phyloP scores from a whole-genome alignment of 92 coral and sea anemone genomes.

The Hydrozoanthus gracilis region DNA sequence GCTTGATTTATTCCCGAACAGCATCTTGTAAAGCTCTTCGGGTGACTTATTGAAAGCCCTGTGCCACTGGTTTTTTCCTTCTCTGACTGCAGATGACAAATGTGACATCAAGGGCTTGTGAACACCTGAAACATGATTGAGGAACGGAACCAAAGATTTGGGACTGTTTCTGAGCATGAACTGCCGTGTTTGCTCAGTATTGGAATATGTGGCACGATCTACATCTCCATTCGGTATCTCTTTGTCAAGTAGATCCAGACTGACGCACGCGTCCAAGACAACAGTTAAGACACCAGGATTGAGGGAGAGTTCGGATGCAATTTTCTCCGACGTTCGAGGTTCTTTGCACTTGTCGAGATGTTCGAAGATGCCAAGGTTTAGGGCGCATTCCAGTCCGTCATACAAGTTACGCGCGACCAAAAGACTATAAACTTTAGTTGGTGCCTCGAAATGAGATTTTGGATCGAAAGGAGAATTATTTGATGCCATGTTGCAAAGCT shows the following conservation, averaged over 20 bases:
- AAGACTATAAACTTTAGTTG: not conserved
- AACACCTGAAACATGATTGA: not conserved
- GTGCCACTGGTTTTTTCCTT: slow-evolving; percentile 77
- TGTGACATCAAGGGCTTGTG: slow-evolving; percentile 53
- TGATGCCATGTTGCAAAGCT: slow-evolving; percentile 5
- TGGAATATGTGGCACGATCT: not conserved
- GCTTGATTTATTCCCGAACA: slow-evolving; percentile 34
- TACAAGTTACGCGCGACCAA: slow-evolving; percentile 8
- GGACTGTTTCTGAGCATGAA: not conserved
- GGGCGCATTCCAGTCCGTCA: not conserved
- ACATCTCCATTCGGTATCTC: slow-evolving; percentile 1
- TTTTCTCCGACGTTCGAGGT: not conserved
- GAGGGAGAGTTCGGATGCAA: slow-evolving; percentile 11
- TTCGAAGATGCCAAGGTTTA: not conserved
- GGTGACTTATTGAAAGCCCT: slow-evolving; percentile 63
- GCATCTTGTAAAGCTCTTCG: slow-evolving; percentile 64
- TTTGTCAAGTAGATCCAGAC: slow-evolving; percentile 11
- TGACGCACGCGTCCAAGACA: slow-evolving; percentile 4
- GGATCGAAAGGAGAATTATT: slow-evolving; percentile 5
- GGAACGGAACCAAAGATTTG: not conserved
- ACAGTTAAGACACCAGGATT: not conserved
- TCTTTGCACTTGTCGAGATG: slow-evolving; percentile 9
- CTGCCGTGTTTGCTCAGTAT: slow-evolving; percentile 2
- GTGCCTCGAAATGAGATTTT: not conserved
- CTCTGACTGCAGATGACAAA: slow-evolving; percentile 65